Conservation (phyloP, 2,113 vertebrate genomes). For the Myrmecophaga tridactyla region DNA sequence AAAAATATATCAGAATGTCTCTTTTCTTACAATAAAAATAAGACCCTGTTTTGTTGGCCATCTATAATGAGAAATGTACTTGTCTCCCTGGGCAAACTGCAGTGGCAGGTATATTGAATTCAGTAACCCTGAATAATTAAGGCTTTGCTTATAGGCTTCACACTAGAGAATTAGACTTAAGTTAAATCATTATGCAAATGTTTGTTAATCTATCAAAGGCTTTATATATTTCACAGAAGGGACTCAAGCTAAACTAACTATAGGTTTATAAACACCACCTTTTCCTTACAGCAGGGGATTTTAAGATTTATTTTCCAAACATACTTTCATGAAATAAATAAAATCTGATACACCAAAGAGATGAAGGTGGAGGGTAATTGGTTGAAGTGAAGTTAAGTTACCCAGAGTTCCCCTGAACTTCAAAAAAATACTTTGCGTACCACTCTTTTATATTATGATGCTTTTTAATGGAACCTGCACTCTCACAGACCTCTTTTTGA, state of each 20-base stretch:
- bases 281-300: background rate
- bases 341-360: background rate
- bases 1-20: background rate
- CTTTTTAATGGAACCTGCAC: background rate
- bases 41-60: background rate
- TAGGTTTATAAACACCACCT: too few species aligned
- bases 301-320: background rate
- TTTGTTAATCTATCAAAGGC: background rate
- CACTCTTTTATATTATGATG: too few species aligned
- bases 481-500: background rate
- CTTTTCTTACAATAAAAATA: slow-evolving; percentile 20
- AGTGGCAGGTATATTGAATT: background rate
- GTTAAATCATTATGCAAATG: background rate
- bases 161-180: background rate
- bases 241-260: background rate
- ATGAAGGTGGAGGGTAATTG: background rate
- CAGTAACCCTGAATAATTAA: background rate
- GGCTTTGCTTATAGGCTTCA: background rate
- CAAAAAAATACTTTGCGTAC: too few species aligned
- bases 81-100: background rate
- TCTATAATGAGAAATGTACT: background rate
- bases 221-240: background rate
- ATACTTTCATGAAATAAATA: background rate
- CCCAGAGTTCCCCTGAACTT: too few species aligned
- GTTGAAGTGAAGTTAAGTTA: background rate